Percentiles rank a stretch among this genome's conserved stretches.
phyloP scores from a whole-genome alignment of 2,888 invertebrate species.

The Brenthis hecate region DNA sequence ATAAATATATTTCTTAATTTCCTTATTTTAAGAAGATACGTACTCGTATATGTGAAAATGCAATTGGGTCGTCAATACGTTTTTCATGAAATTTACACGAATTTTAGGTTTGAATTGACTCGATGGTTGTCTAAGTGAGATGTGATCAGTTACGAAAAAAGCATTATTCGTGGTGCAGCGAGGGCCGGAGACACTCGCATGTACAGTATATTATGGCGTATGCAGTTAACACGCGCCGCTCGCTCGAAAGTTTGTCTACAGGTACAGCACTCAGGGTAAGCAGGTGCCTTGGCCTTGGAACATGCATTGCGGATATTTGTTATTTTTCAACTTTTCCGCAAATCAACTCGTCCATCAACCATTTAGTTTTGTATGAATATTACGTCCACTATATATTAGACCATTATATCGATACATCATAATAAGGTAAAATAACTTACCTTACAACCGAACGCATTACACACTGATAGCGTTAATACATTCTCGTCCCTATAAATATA shows the following conservation, averaged over 20 bases:
- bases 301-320: constrained; percentile 67
- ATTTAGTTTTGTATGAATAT: constrained; percentile 5
- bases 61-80: neutral
- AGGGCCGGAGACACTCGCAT: constrained; percentile 1
- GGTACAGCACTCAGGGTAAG: constrained; percentile 66
- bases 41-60: neutral
- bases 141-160: neutral
- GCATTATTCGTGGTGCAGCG: neutral
- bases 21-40: constrained; percentile 13
- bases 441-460: too few relatives aligned
- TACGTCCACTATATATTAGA: neutral
- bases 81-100: neutral
- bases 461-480: neutral
- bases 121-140: too few relatives aligned
- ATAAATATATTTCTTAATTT: constrained; percentile 23
- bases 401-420: too few relatives aligned
- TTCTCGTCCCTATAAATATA: neutral
- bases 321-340: constrained; percentile 70
- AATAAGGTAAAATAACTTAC: too few relatives aligned
- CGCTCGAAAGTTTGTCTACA: constrained; percentile 71
- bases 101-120: neutral
- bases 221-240: constrained; percentile 45
- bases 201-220: constrained; percentile 36
- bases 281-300: constrained; percentile 72
- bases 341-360: constrained; percentile 36